Base-by-base conservation (phyloP, 2,888 invertebrate genomes). In the Crioceris asparagi region DNA sequence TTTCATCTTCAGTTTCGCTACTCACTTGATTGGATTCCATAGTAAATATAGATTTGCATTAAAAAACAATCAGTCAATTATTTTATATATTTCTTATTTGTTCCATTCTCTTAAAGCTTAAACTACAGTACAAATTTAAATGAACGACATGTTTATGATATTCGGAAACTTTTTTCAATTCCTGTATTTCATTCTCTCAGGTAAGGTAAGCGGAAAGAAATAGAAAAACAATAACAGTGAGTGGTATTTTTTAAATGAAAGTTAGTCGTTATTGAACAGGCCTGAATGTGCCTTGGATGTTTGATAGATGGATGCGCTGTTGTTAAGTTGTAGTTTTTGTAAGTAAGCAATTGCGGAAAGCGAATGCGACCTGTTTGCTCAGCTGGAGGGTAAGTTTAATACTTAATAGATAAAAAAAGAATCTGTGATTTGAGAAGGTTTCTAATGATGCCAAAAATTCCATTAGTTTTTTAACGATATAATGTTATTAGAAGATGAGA, bases 401-500 rank as follows among this genome's bases (percentile, higher is more conserved):
- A 27, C 27, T 27, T 27, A 27, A 27, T 27, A 27, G 7, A 27
- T 31, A 55, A 46, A n/a, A n/a, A n/a, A 57, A 56, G 53, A 59
- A 63, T 59, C 66, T 66, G 66, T 66, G 66, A 66, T 66, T 65
- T 64, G 66, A 57, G 63, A 60, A 61, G 60, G 64, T 59, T 64
- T 64, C 59, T 47, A 33, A 47, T 48, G 57, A 55, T 61, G 61
- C 60, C 60, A 61, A 61, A 59, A 55, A 44, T 43, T 44, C 40
- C 44, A 47, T 39, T 53, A 50, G 48, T 51, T 49, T 51, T 51
- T 44, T 47, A 46, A 46, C 29, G 14, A 29, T 29, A 32, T 39
- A 40, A 40, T 29, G 27, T 26, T 27, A 17, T 11, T 17, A 17
- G 36, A 19, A 25, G 10, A 17, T 44, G 43, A 45, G 58, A 59